Conservation (phyloP, 2,797 vertebrate species). For the Lutjanus campechanus region DNA sequence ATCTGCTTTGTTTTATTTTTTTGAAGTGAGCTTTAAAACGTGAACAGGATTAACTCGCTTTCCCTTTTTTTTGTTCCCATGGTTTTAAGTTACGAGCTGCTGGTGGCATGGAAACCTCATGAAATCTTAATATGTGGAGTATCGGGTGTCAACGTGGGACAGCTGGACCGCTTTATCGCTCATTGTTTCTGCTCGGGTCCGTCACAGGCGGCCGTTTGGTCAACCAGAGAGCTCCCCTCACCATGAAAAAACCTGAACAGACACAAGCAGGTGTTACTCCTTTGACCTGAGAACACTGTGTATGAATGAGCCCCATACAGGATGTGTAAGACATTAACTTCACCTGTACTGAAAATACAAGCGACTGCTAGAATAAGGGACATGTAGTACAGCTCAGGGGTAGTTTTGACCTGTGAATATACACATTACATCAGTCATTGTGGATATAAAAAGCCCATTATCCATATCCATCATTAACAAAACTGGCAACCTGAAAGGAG, state of each 20-base stretch:
- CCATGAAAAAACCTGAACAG: constrained; percentile 78
- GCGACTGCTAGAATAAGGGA: constrained; percentile 78
- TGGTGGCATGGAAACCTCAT: constrained; percentile 70
- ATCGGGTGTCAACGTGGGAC: constrained; percentile 61
- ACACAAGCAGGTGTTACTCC: constrained; percentile 54
- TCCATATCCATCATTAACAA: too few relatives aligned
- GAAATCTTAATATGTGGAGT: constrained; percentile 78
- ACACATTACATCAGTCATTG: background rate
- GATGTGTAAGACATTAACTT: background rate
- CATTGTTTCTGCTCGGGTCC: constrained; percentile 62
- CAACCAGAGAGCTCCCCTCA: constrained; percentile 79
- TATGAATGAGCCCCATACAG: background rate
- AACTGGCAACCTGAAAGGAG: too few relatives aligned
- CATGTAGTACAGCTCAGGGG: constrained; percentile 84
- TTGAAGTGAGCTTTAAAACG: constrained; percentile 43
- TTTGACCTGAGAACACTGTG: constrained; percentile 1
- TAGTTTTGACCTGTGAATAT: constrained; percentile 80
- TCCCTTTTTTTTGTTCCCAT: constrained; percentile 40
- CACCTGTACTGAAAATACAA: constrained; percentile 83
- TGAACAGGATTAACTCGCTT: constrained; percentile 57
- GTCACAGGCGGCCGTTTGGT: constrained; percentile 55
- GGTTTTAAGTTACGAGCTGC: constrained; percentile 69
- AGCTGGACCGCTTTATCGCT: constrained; percentile 69
- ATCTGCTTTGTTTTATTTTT: constrained; percentile 43
- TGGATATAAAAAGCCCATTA: background rate